A percentile compares a stretch with the other conserved stretches of the same genome.
Conservation (phyloP, 1,140 invertebrate species). For the Drosophila asahinai region DNA sequence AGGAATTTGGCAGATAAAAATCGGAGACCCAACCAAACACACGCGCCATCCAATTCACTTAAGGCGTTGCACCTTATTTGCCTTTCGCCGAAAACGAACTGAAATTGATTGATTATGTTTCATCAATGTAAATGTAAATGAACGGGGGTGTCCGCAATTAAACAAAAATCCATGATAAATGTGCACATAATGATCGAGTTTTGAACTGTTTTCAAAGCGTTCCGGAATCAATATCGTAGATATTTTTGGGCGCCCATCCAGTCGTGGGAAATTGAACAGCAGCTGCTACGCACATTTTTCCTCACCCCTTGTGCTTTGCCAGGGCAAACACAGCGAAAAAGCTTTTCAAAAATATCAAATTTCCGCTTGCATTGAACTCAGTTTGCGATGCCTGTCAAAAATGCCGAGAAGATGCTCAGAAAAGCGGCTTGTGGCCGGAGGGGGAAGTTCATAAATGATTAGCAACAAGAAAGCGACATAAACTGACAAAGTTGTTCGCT, state of each 20-base stretch:
- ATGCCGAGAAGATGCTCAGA: constrained; percentile 3
- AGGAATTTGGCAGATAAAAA: constrained; percentile 66
- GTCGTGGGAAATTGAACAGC: constrained; percentile 47
- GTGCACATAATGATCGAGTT: constrained; percentile 19
- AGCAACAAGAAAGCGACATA: constrained; percentile 5
- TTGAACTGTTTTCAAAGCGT: neutral
- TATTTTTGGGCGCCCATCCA: neutral
- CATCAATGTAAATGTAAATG: constrained; percentile 2
- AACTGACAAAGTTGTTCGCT: neutral
- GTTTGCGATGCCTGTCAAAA: constrained; percentile 25
- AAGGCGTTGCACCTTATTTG: constrained; percentile 70
- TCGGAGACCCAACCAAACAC: constrained; percentile 28
- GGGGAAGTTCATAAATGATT: constrained; percentile 11
- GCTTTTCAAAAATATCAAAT: constrained; percentile 58
- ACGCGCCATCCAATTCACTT: constrained; percentile 60
- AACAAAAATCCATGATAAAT: constrained; percentile 13
- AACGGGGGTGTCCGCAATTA: constrained; percentile 18
- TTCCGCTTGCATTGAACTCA: constrained; percentile 50
- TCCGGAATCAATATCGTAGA: neutral
- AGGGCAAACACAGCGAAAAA: constrained; percentile 33
- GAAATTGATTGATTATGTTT: constrained; percentile 65
- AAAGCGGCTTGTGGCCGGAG: neutral
- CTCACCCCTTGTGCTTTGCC: neutral
- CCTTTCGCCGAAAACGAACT: constrained; percentile 40
- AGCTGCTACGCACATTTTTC: constrained; percentile 7